These are phyloP conservation scores for Adoxophyes honmai DNA, from an alignment of 1,140 invertebrate genomes.

Conservation along the genomic window DNA sequence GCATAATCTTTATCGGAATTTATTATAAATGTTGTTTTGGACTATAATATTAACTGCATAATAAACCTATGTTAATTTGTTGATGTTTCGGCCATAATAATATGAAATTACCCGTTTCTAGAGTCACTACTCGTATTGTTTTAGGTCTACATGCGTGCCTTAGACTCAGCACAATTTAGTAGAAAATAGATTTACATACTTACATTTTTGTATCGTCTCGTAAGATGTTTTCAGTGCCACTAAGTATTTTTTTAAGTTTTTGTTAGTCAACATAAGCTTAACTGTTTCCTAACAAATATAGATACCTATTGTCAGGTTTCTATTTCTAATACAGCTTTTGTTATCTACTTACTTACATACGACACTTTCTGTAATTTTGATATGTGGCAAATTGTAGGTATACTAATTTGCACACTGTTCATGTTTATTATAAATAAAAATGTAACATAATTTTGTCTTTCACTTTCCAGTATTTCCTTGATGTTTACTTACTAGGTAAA, in stretches of 20 bases:
- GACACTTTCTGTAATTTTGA: constrained; percentile 41
- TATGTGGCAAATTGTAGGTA: constrained; percentile 61
- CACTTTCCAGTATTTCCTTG: too few species aligned
- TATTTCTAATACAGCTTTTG: constrained; percentile 30
- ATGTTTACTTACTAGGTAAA: too few species aligned
- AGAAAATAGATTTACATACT: constrained; percentile 28
- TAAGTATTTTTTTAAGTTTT: constrained; percentile 53
- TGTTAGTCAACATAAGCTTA: constrained; percentile 60
- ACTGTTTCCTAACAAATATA: constrained; percentile 38
- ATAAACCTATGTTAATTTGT: constrained; percentile 4
- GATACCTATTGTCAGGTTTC: constrained; percentile 21
- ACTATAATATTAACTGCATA: constrained; percentile 19
- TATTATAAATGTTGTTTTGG: constrained; percentile 23
- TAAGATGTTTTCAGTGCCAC: constrained; percentile 60
- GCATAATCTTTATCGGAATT: constrained; percentile 17
- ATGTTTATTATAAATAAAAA: constrained; percentile 72
- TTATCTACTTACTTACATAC: constrained; percentile 31
- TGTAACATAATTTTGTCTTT: constrained; percentile 36
- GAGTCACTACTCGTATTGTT: constrained; percentile 11
- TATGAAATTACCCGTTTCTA: constrained; percentile 3
- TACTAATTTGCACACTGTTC: constrained; percentile 73
- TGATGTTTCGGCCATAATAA: constrained; percentile 5
- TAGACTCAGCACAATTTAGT: constrained; percentile 52
- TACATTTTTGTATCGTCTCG: constrained; percentile 42
- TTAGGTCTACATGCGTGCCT: constrained; percentile 43